These are phyloP conservation scores for Drosophila ananassae DNA, from an alignment of 1,140 invertebrate genomes.

Conservation along the genomic window DNA sequence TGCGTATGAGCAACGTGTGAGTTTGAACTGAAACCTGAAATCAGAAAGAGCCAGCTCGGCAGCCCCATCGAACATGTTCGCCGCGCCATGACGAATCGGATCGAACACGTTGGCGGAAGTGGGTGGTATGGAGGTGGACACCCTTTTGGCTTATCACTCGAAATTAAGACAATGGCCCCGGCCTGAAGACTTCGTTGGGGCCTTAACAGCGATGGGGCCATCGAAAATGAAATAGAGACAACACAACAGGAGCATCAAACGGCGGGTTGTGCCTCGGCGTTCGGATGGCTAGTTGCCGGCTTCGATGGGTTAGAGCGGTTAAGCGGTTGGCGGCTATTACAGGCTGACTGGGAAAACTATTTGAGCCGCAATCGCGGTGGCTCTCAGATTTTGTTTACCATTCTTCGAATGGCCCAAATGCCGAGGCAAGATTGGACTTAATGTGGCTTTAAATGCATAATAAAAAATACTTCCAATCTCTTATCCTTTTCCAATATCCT, in stretches of 20 bases:
- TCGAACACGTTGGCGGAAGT: slow-evolving; percentile 27
- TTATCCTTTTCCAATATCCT: not conserved
- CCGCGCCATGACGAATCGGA: slow-evolving; percentile 18
- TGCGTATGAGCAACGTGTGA: slow-evolving; percentile 72
- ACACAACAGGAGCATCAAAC: slow-evolving; percentile 28
- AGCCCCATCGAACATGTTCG: slow-evolving; percentile 50
- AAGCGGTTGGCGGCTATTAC: slow-evolving; percentile 19
- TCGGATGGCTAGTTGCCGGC: not conserved
- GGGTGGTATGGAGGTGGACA: slow-evolving; percentile 4
- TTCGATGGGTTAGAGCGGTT: slow-evolving; percentile 17
- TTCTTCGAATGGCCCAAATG: not conserved
- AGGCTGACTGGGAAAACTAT: slow-evolving; percentile 35
- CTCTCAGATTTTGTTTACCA: slow-evolving; percentile 21
- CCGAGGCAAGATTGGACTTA: not conserved
- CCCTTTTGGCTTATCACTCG: slow-evolving; percentile 62
- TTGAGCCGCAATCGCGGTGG: slow-evolving; percentile 38
- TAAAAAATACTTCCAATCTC: too few species aligned
- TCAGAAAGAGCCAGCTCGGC: slow-evolving; percentile 18
- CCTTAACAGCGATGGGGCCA: slow-evolving; percentile 17
- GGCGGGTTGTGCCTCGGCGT: slow-evolving; percentile 4
- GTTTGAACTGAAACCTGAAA: slow-evolving; percentile 59
- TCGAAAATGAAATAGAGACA: slow-evolving; percentile 57
- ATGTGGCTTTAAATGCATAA: too few species aligned
- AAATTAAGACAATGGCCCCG: slow-evolving; percentile 67
- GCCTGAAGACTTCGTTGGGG: slow-evolving; percentile 18